Base-by-base conservation (phyloP, 2,113 vertebrate genomes). In the Dascyllus trimaculatus region DNA sequence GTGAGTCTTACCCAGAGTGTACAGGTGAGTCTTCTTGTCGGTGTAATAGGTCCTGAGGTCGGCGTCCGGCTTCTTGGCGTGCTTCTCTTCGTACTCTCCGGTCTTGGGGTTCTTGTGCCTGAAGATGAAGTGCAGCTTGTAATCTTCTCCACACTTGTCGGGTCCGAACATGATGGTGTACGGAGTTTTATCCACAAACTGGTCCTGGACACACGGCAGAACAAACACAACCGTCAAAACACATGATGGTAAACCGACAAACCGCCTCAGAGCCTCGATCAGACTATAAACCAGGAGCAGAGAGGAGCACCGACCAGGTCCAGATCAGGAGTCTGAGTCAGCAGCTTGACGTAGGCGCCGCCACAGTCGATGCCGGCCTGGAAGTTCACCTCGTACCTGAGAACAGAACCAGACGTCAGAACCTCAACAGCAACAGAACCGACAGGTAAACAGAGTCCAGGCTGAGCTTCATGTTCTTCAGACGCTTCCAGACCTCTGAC, bases 111-210 rank as follows among this genome's bases (percentile, higher is more conserved):
- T 99, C 86, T 97, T 97, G 93, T 99, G 98, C 11, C 98, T 95
- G 92, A 99, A 98, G 93, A 99, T 99, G 93, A 99, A 99, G 91
- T 99, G 98, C 71, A 99, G 89, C 76, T 99, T 99, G 86, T 99
- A 99, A 81, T 99, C 98, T 67, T 99, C 98, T 46, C 98, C 98
- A 87, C 98, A 99, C 82, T 99, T 99, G 90, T 99, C 98, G 1
- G 98, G 98, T 35, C 98, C 98, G 71, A 99, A 99, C 98, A 99
- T 99, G 90, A 99, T 99, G 2, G 97, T 99, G 87, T 99, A 99
- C 0, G 96, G 93, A 17, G 97, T 99, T 91, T 97, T 99, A 91
- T 99, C 98, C 66, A 97, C 96, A 88, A 99, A 98, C 24, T 97
- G 95, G 72, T 97, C 96, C 98, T 99, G 91, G 64, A 88, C 66